Evolutionary conservation across 2,797 vertebrate species (phyloP), one percentile per base, ranked within the genome.

Genomic region (Crocodylus rhombifer): DNA sequence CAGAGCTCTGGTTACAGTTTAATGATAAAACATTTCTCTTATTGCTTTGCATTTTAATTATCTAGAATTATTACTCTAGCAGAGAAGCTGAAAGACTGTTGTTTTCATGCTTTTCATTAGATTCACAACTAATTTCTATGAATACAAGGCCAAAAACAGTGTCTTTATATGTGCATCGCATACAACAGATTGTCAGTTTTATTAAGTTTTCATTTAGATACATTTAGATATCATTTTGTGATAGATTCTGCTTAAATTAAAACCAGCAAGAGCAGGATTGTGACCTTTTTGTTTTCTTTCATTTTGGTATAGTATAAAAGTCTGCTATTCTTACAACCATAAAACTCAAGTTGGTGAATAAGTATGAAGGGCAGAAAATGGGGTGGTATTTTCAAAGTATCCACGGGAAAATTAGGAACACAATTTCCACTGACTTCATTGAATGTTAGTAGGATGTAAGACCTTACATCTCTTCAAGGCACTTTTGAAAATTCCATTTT

Each of bases 21-120:
- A 97, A 97, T 94, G 97, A 96, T 98, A 96, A 97, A 97, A 96
- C 93, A 91, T 96, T 95, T 97, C 87, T 97, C 93, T 91, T 94
- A 94, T 87, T 94, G 95, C 95, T 97, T 97, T 97, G 93, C 95
- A 95, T 98, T 97, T 98, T 97, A 97, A 97, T 98, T 97, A 95
- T 96, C 91, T 90, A 93, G 95, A 88, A 92, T 91, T 95, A 93
- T 94, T 94, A 77, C 87, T 89, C 74, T 89, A 83, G 81, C 84
- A 77, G 92, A 93, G 26, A 65, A 25, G 7, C 83, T 93, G 75
- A 95, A 97, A 92, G 95, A 84, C 77, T 36, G 4, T 82, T 87
- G 80, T 93, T 97, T 94, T 92, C 58, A 80, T 92, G 79, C 16
- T 25, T 96, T 96, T 96, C 65, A 94, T 96, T 95, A 90, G 79